Evolutionary conservation across 2,888 invertebrate species (phyloP).

Genomic region (Oxystoma pomonae): DNA sequence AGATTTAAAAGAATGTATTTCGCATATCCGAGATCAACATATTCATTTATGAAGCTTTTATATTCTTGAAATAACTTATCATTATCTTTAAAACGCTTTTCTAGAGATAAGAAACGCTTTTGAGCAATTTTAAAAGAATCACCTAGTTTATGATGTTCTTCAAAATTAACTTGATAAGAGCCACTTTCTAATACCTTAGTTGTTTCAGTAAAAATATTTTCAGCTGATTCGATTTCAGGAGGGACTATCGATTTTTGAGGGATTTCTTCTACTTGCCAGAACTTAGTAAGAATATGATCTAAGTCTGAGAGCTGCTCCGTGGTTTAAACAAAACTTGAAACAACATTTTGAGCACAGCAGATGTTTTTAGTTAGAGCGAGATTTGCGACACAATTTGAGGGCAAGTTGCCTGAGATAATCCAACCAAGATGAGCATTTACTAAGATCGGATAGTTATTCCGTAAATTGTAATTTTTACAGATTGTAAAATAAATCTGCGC

Average conservation of each 20-base stretch:
- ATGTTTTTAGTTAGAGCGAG: background rate
- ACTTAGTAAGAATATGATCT: conserved; percentile 9
- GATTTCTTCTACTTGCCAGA: conserved; percentile 21
- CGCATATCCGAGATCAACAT: conserved; percentile 9
- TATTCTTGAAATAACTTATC: conserved; percentile 7
- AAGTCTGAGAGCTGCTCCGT: background rate
- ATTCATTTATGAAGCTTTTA: conserved; percentile 14
- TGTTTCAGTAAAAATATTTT: conserved; percentile 10
- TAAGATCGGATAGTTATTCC: conserved; percentile 13
- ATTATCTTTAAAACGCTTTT: conserved; percentile 8
- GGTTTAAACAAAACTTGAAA: background rate
- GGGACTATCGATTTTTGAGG: conserved; percentile 4
- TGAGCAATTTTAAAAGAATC: conserved; percentile 11
- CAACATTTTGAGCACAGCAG: background rate
- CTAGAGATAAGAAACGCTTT: conserved; percentile 10
- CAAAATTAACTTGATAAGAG: conserved; percentile 16
- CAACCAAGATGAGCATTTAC: conserved; percentile 20
- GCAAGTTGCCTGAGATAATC: conserved; percentile 15
- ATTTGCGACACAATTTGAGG: background rate
- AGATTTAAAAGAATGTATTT: conserved; percentile 4
- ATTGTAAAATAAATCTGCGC: conserved; percentile 18
- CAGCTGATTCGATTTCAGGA: conserved; percentile 13
- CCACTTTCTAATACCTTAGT: conserved; percentile 13
- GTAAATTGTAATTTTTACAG: conserved; percentile 11
- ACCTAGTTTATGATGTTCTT: conserved; percentile 13